A percentile compares a stretch with the other conserved stretches of the same genome.
These are phyloP conservation scores for Zygaena filipendulae DNA, from an alignment of 2,888 invertebrate species.

Conservation along the genomic window DNA sequence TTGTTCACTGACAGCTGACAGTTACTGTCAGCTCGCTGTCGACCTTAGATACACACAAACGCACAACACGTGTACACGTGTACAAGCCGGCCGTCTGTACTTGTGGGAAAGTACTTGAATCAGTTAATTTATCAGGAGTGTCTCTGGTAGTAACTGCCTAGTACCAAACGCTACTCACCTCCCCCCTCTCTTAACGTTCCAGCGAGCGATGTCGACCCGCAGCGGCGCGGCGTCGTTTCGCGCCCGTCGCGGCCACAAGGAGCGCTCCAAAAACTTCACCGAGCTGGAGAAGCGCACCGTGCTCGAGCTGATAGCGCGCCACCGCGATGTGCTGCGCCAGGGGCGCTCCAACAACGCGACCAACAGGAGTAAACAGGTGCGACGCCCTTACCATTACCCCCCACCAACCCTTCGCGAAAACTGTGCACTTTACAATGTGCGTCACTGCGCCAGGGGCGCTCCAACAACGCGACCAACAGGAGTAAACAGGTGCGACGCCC, in stretches of 20 bases:
- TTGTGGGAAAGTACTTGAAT: too few species aligned
- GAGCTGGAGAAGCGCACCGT: slow-evolving; percentile 63
- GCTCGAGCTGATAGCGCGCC: slow-evolving; percentile 57
- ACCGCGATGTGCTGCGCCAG: slow-evolving; percentile 63
- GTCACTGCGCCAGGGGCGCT: slow-evolving; percentile 1
- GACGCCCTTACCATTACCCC: neutral
- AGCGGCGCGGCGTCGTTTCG: slow-evolving; percentile 43
- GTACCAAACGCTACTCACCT: too few species aligned
- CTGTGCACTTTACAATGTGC: neutral
- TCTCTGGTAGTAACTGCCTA: too few species aligned
- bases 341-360: slow-evolving; percentile 66
- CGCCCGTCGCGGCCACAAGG: slow-evolving; percentile 63
- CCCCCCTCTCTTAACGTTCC: too few species aligned
- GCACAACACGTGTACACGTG: too few species aligned
- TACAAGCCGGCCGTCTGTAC: too few species aligned
- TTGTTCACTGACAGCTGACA: too few species aligned
- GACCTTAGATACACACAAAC: too few species aligned
- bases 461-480: slow-evolving; percentile 1
- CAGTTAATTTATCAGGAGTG: too few species aligned
- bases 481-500: neutral
- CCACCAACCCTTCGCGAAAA: neutral
- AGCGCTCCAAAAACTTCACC: slow-evolving; percentile 65
- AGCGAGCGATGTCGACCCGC: slow-evolving; percentile 62
- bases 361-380: slow-evolving; percentile 64
- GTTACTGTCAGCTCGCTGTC: too few species aligned